Conservation (phyloP, 2,888 invertebrate genomes). For the Leptogaster cylindrica region DNA sequence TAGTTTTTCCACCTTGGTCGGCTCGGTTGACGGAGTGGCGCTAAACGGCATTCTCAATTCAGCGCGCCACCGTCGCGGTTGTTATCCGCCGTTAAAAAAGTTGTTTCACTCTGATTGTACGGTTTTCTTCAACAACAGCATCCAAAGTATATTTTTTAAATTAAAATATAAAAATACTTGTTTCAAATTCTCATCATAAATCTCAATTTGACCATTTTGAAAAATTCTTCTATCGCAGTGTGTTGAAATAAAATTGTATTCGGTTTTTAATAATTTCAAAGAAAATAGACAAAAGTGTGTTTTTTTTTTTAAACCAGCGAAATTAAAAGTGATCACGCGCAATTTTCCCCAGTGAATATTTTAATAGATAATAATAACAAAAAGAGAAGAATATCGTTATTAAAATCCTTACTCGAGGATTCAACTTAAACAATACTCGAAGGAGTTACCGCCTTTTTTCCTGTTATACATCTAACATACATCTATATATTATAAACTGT, state of each 20-base stretch:
- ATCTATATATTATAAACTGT: no score
- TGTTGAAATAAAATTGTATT: not conserved
- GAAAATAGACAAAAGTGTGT: no score
- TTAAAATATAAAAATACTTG: no score
- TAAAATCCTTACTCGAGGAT: slow-evolving; percentile 2
- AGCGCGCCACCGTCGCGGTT: slow-evolving; percentile 38
- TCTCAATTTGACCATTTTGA: no score
- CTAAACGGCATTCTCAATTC: slow-evolving; percentile 37
- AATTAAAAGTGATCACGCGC: no score
- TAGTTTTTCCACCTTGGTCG: not conserved
- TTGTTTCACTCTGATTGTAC: not conserved
- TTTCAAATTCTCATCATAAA: no score
- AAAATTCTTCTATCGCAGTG: no score
- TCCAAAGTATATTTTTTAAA: no score
- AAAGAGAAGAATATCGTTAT: not conserved
- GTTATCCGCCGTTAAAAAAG: slow-evolving; percentile 18
- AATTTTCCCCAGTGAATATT: no score
- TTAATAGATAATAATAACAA: no score
- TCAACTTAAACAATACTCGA: slow-evolving; percentile 21
- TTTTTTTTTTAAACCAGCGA: no score
- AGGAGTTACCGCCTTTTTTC: slow-evolving; percentile 24
- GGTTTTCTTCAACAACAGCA: not conserved
- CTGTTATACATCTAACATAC: slow-evolving; percentile 13
- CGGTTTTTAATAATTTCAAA: slow-evolving; percentile 18
- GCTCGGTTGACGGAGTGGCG: slow-evolving; percentile 34